Conservation (phyloP, 2,113 vertebrate species). For the Actenoides hombroni region DNA sequence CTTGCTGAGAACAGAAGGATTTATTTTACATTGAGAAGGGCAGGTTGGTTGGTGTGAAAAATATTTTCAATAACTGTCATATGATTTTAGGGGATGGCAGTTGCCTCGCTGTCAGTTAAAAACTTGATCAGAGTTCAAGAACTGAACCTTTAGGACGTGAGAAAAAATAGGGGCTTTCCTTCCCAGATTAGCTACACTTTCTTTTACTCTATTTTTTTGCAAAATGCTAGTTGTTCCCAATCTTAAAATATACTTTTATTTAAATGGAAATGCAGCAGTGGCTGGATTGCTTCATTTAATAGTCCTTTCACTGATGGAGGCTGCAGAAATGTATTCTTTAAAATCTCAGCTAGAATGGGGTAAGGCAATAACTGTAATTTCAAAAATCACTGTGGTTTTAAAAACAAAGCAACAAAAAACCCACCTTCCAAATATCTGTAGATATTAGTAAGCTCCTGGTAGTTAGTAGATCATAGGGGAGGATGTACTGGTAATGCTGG, state of each 20-base stretch:
- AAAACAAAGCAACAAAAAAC: neutral
- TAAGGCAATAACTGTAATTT: neutral
- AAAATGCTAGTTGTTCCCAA: neutral
- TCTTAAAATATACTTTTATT: neutral
- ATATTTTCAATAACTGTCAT: neutral
- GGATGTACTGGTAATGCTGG: neutral
- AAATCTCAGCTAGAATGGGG: neutral
- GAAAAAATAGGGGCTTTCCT: neutral
- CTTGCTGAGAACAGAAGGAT: neutral
- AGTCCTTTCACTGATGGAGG: neutral
- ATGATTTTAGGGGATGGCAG: neutral
- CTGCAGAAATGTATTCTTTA: neutral
- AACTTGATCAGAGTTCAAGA: neutral
- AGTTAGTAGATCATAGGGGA: neutral
- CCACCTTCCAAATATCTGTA: neutral
- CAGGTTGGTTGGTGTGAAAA: neutral
- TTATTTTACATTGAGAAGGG: neutral
- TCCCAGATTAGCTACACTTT: neutral
- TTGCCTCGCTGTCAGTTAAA: neutral
- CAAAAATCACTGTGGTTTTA: neutral
- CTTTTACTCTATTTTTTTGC: neutral
- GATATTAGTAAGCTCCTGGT: neutral
- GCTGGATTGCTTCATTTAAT: neutral
- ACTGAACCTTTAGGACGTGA: neutral
- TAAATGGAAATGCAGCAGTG: neutral